A percentile compares a stretch with the other conserved stretches of the same genome.
phyloP scores from a whole-genome alignment of 2,113 vertebrate species.

The Cebidichthys violaceus region DNA sequence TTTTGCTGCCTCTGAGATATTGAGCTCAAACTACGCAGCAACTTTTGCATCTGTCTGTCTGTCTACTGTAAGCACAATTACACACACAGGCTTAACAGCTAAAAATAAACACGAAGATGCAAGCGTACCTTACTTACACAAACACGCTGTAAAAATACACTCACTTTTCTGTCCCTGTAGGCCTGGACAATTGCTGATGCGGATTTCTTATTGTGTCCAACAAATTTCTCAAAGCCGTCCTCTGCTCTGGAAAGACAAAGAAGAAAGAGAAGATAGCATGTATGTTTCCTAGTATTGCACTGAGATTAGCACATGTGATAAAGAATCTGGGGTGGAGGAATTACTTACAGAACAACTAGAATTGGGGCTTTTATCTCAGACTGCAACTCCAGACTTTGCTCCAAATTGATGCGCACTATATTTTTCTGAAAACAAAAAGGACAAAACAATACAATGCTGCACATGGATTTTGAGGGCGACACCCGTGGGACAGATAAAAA shows the following conservation, averaged over 20 bases:
- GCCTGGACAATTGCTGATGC: slow-evolving; percentile 38
- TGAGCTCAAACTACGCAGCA: slow-evolving; percentile 13
- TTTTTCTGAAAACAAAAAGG: slow-evolving; percentile 79
- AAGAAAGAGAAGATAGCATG: slow-evolving; percentile 15
- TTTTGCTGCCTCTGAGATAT: slow-evolving; percentile 48
- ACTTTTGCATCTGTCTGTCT: slow-evolving; percentile 41
- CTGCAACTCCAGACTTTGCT: slow-evolving; percentile 74
- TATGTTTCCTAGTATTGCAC: background rate
- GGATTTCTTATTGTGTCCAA: slow-evolving; percentile 18
- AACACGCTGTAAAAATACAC: slow-evolving; percentile 37
- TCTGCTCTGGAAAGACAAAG: slow-evolving; percentile 69
- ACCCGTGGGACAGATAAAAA: background rate
- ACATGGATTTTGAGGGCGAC: background rate
- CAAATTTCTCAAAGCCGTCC: slow-evolving; percentile 65
- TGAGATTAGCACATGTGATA: background rate
- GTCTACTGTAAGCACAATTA: slow-evolving; percentile 39
- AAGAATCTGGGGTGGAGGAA: background rate
- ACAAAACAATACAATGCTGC: slow-evolving; percentile 10
- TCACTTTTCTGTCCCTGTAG: slow-evolving; percentile 67
- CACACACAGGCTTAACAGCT: slow-evolving; percentile 26
- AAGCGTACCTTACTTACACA: slow-evolving; percentile 15
- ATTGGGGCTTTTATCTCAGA: slow-evolving; percentile 80
- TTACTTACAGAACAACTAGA: slow-evolving; percentile 87
- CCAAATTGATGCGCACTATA: slow-evolving; percentile 63
- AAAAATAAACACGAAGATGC: slow-evolving; percentile 49